These are phyloP conservation scores for Peromyscus californicus DNA, from an alignment of 2,113 vertebrate genomes.

Conservation along the genomic window DNA sequence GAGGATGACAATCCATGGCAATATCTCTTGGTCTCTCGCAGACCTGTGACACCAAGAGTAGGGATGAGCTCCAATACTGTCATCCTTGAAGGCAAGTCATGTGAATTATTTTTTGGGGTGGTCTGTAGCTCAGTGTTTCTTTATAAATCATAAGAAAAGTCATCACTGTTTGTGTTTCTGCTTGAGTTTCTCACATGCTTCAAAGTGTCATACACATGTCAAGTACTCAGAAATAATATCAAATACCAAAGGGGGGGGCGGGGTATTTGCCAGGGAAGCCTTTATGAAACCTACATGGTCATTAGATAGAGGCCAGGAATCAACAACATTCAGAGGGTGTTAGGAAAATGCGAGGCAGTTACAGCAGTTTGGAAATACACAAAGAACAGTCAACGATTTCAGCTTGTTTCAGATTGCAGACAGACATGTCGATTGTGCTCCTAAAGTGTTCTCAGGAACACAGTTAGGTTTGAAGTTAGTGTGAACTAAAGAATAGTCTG, in stretches of 20 bases:
- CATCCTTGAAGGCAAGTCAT: background rate
- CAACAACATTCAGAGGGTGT: background rate
- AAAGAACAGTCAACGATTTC: conserved; percentile 14
- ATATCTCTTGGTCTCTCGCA: background rate
- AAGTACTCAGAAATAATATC: background rate
- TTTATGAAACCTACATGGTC: background rate
- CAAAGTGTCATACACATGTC: background rate
- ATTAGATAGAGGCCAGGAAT: conserved; percentile 19
- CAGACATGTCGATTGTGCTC: conserved; percentile 25
- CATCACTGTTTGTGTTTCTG: background rate
- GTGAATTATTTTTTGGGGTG: background rate
- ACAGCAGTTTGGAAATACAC: conserved; percentile 17
- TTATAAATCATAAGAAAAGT: background rate
- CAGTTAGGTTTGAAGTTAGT: conserved; percentile 25
- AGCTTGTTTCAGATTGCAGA: background rate
- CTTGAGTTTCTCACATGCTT: background rate
- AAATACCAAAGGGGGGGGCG: background rate
- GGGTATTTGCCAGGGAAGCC: background rate
- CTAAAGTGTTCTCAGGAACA: background rate
- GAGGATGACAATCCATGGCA: background rate
- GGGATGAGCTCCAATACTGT: background rate
- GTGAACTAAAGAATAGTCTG: background rate
- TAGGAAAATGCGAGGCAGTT: conserved; percentile 51
- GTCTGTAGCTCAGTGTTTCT: background rate
- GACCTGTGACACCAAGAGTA: background rate